These are phyloP conservation scores for Typhlichthys subterraneus DNA, from an alignment of 2,797 vertebrate species.

Conservation along the genomic window DNA sequence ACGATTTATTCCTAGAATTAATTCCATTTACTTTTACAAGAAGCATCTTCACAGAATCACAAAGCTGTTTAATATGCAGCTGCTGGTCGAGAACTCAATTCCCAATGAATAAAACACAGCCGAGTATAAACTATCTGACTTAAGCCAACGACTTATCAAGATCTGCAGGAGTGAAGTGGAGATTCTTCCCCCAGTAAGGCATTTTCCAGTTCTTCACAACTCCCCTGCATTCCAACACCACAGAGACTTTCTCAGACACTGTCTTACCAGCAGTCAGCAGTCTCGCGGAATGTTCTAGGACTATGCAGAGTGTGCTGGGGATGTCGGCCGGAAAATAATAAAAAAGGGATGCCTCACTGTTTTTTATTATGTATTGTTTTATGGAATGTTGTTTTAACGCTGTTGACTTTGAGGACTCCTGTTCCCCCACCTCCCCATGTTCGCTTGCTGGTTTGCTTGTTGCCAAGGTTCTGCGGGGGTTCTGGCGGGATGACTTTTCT, in stretches of 20 bases:
- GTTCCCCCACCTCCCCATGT: slow-evolving; percentile 14
- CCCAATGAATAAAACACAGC: slow-evolving; percentile 23
- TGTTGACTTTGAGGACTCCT: slow-evolving; percentile 11
- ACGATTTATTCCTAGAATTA: slow-evolving; percentile 10
- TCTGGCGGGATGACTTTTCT: slow-evolving; percentile 35
- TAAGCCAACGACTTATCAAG: slow-evolving; percentile 17
- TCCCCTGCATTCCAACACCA: slow-evolving; percentile 21
- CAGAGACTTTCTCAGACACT: slow-evolving; percentile 21
- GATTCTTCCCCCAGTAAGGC: slow-evolving; percentile 39
- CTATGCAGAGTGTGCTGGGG: slow-evolving; percentile 33
- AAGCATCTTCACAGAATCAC: slow-evolving; percentile 14
- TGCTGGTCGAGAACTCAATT: slow-evolving; percentile 3
- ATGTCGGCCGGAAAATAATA: slow-evolving; percentile 15
- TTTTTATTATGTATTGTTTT: slow-evolving; percentile 7
- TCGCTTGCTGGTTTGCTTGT: slow-evolving; percentile 31
- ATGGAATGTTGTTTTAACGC: slow-evolving; percentile 43
- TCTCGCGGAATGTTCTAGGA: slow-evolving; percentile 25
- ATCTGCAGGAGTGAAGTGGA: slow-evolving; percentile 22
- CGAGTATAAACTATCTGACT: slow-evolving; percentile 33
- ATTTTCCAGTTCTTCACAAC: slow-evolving; percentile 19
- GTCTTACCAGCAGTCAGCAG: slow-evolving; percentile 7
- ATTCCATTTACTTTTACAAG: slow-evolving; percentile 6
- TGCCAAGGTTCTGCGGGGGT: slow-evolving; percentile 24
- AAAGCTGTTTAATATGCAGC: slow-evolving; percentile 16
- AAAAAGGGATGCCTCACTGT: slow-evolving; percentile 16